Conservation (phyloP, 2,888 invertebrate genomes). For the Aplocera efformata region DNA sequence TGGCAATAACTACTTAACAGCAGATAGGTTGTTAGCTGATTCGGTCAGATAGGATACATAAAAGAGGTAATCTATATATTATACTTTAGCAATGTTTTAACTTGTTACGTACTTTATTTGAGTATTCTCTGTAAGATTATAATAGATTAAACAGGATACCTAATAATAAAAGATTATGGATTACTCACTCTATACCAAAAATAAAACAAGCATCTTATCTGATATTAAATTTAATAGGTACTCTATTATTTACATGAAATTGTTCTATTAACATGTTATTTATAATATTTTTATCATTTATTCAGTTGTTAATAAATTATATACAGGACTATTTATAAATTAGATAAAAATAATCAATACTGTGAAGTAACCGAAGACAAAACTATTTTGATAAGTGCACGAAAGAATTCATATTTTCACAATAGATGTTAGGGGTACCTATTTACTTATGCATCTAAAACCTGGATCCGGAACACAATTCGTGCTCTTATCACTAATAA, state of each 20-base stretch:
- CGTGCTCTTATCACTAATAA: conserved; percentile 41
- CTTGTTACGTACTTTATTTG: no score
- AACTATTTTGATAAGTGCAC: conserved; percentile 41
- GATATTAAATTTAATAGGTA: conserved; percentile 81
- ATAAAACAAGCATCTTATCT: conserved; percentile 65
- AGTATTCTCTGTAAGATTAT: no score
- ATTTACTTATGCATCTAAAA: not conserved
- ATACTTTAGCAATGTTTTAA: no score
- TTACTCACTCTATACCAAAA: no score
- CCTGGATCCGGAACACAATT: conserved; percentile 18
- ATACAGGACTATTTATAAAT: conserved; percentile 79
- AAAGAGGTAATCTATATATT: no score
- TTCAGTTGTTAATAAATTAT: conserved; percentile 79
- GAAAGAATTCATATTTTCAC: conserved; percentile 21
- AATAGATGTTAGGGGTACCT: conserved; percentile 8
- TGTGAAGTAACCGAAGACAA: conserved; percentile 65
- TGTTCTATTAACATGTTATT: conserved; percentile 80
- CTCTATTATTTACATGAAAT: conserved; percentile 80
- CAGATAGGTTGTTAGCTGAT: no score
- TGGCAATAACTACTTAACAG: no score
- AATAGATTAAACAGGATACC: no score
- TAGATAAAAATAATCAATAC: conserved; percentile 73
- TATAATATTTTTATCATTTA: conserved; percentile 72
- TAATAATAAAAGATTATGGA: no score
- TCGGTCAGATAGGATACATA: no score